Evolutionary conservation across 2,888 invertebrate species (phyloP).

Genomic region (Alentia gelatinosa): DNA sequence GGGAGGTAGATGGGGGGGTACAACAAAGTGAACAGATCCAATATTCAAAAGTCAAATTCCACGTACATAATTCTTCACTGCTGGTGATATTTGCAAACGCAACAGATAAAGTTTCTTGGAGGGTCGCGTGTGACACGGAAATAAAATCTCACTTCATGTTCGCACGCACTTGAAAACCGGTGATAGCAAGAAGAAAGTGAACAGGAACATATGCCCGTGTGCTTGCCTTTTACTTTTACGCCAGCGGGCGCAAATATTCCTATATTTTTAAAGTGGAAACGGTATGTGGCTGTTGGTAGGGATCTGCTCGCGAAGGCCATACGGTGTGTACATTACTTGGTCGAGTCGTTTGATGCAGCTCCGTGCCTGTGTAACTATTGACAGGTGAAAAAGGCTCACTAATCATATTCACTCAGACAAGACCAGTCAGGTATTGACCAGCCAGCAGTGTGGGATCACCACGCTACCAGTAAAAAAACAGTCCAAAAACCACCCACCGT

Average conservation of each 20-base stretch:
- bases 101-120: slow-evolving; percentile 17
- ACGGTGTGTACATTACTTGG: too few relatives aligned
- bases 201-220: too few relatives aligned
- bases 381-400: slow-evolving; percentile 38
- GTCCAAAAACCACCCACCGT: not conserved
- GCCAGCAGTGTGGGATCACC: too few relatives aligned
- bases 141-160: not conserved
- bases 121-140: not conserved
- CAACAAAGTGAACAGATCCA: slow-evolving; percentile 21
- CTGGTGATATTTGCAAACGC: not conserved
- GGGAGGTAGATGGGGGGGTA: too few relatives aligned
- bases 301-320: too few relatives aligned
- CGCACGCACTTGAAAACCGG: not conserved
- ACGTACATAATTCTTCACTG: not conserved
- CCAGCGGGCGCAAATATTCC: not conserved
- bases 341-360: not conserved
- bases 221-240: too few relatives aligned
- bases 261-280: not conserved
- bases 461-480: not conserved
- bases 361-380: not conserved
- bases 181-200: too few relatives aligned
- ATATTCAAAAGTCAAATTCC: slow-evolving; percentile 29
- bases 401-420: slow-evolving; percentile 33
- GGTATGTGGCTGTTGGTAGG: too few relatives aligned
- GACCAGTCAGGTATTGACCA: slow-evolving; percentile 11